A percentile compares a stretch with the other conserved stretches of the same genome.
Evolutionary conservation across 2,888 invertebrate genomes (phyloP).

Genomic region (Teleiodes luculella): DNA sequence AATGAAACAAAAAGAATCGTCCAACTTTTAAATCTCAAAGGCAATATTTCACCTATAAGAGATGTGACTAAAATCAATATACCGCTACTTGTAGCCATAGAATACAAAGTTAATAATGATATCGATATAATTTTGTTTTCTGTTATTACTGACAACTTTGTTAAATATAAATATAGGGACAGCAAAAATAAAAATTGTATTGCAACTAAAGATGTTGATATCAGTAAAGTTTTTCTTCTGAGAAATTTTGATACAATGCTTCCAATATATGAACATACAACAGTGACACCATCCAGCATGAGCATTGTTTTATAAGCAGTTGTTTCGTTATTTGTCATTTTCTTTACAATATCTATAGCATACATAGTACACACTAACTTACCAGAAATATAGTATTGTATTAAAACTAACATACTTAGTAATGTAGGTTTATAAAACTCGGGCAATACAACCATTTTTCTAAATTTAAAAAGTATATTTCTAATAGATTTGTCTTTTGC

Average conservation of each 20-base stretch:
- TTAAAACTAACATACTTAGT: conserved; percentile 29
- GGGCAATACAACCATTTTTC: conserved; percentile 23
- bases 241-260: conserved; percentile 42
- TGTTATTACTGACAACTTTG: conserved; percentile 31
- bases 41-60: conserved; percentile 49
- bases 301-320: conserved; percentile 52
- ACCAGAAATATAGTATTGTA: conserved; percentile 32
- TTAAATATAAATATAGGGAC: conserved; percentile 45
- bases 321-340: conserved; percentile 42
- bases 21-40: conserved; percentile 39
- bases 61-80: conserved; percentile 50
- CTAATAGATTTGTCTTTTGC: neutral
- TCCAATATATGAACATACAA: conserved; percentile 50
- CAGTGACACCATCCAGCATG: conserved; percentile 52
- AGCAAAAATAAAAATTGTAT: too few relatives aligned
- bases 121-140: conserved; percentile 47
- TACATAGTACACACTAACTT: conserved; percentile 44
- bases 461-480: conserved; percentile 18
- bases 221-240: conserved; percentile 43
- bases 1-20: neutral
- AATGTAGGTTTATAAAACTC: conserved; percentile 40
- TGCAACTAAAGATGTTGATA: neutral
- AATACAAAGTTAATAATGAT: conserved; percentile 40
- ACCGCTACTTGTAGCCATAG: conserved; percentile 49
- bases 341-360: conserved; percentile 45